phyloP scores from a whole-genome alignment of 1,140 invertebrate genomes.

The Pseudomyrmex sp. region DNA sequence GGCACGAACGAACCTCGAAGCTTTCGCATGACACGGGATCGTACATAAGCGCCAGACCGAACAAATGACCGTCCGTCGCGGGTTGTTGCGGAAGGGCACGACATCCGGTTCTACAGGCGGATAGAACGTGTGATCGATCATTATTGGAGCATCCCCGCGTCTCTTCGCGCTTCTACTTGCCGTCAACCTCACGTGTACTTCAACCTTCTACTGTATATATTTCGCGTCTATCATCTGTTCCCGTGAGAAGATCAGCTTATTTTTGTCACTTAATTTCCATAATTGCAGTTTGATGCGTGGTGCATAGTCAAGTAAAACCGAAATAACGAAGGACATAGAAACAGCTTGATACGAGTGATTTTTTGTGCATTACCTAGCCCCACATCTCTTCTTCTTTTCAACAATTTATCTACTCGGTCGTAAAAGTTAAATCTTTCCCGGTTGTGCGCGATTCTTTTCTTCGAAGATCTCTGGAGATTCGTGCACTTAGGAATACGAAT shows the following conservation, averaged over 20 bases:
- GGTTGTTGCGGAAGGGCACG: constrained; percentile 57
- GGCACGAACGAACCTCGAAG: constrained; percentile 41
- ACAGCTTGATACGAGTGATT: not conserved
- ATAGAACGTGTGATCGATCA: constrained; percentile 77
- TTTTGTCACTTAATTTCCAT: constrained; percentile 51
- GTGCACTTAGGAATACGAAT: too few relatives aligned
- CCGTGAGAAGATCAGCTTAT: not conserved
- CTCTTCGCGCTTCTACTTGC: constrained; percentile 50
- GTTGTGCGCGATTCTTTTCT: too few relatives aligned
- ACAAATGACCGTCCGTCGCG: constrained; percentile 68
- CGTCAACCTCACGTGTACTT: constrained; percentile 56
- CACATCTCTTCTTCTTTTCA: too few relatives aligned
- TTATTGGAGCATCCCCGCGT: constrained; percentile 75
- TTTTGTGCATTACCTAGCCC: too few relatives aligned
- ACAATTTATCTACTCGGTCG: too few relatives aligned
- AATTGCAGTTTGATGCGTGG: constrained; percentile 45
- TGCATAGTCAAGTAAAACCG: not conserved
- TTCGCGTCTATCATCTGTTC: not conserved
- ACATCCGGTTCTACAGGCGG: constrained; percentile 62
- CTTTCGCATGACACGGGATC: constrained; percentile 49
- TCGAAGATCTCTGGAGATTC: too few relatives aligned
- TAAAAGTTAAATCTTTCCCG: too few relatives aligned
- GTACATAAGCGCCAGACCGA: constrained; percentile 49
- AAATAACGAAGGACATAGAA: not conserved
- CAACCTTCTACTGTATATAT: not conserved